Conservation (phyloP, 2,888 invertebrate species). For the Cephus rjabovi region DNA sequence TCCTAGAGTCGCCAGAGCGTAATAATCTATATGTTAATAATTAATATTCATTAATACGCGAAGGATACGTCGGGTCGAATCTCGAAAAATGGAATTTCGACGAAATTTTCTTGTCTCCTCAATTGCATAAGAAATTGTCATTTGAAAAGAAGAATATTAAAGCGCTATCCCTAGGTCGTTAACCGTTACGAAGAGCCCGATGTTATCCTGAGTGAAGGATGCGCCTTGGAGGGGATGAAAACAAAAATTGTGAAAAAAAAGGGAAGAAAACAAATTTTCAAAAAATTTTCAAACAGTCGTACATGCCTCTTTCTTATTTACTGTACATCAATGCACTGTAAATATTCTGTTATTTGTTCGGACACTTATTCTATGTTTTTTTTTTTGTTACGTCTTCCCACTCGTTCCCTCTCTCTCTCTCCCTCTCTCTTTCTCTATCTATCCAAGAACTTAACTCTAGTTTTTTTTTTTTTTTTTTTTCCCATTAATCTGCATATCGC, state of each 20-base stretch:
- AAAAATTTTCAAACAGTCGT: neutral
- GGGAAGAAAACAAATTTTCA: neutral
- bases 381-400: neutral
- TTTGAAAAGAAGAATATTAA: neutral
- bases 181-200: neutral
- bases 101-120: neutral
- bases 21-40: neutral
- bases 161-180: neutral
- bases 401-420: neutral
- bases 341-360: neutral
- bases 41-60: neutral
- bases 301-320: neutral
- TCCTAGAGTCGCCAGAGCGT: constrained; percentile 8
- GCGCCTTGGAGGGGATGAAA: neutral
- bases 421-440: neutral
- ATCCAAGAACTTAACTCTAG: constrained; percentile 19
- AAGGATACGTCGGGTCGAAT: neutral
- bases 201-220: neutral
- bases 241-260: neutral
- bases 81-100: neutral
- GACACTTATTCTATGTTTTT: neutral
- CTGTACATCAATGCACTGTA: neutral
- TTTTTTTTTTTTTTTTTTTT: neutral
- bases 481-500: constrained; percentile 19
- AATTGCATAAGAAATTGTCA: neutral